A percentile compares a stretch with the other conserved stretches of the same genome.
Conservation (phyloP, 2,113 vertebrate genomes). For the Ginglymostoma cirratum region DNA sequence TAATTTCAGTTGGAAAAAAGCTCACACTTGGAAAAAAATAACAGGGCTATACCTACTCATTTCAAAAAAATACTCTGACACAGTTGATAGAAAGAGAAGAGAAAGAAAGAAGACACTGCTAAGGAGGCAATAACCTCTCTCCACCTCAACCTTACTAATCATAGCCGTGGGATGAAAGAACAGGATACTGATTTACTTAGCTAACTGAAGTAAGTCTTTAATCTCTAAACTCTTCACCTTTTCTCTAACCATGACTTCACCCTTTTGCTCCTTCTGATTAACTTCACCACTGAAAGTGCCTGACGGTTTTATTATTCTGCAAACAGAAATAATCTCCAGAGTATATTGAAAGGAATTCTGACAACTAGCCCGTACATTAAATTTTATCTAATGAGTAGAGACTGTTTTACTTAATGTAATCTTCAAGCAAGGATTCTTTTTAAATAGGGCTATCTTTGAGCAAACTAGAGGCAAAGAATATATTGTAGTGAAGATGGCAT, state of each 20-base stretch:
- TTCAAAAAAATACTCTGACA: not conserved
- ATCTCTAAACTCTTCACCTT: not conserved
- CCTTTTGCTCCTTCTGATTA: not conserved
- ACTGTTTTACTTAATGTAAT: not conserved
- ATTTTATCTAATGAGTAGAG: slow-evolving; percentile 12
- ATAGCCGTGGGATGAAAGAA: not conserved
- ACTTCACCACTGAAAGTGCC: not conserved
- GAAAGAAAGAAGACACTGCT: not conserved
- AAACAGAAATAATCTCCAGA: not conserved
- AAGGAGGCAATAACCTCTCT: not conserved
- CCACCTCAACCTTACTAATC: not conserved
- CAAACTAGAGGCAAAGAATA: not conserved
- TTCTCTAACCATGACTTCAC: not conserved
- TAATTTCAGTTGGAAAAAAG: not conserved
- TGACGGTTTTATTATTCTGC: not conserved
- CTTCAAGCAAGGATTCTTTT: not conserved
- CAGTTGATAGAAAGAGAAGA: not conserved
- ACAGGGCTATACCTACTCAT: not conserved
- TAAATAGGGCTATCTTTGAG: not conserved
- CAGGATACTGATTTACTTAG: not conserved
- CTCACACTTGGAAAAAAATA: slow-evolving; percentile 15
- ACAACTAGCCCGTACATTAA: not conserved
- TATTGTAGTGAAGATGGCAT: not conserved
- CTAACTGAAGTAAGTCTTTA: slow-evolving; percentile 16
- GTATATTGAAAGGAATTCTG: slow-evolving; percentile 14